Evolutionary conservation across 2,113 vertebrate species (phyloP).

Genomic region (Falcunculus frontatus): DNA sequence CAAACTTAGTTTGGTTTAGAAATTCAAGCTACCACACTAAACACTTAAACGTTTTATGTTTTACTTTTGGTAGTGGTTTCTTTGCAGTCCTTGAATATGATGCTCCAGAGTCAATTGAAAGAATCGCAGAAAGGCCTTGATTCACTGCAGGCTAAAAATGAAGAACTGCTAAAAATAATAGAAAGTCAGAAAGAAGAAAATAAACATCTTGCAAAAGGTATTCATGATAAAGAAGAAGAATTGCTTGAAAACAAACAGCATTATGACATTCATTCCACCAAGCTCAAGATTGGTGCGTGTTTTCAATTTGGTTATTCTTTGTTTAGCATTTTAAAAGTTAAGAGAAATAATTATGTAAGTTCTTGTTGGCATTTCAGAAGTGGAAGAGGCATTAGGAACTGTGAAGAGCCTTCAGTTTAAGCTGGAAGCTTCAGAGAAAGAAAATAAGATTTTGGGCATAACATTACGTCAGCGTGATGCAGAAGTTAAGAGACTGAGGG

Average conservation of each 20-base stretch:
- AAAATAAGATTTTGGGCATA: slow-evolving; percentile 79
- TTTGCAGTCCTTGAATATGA: slow-evolving; percentile 75
- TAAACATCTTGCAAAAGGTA: slow-evolving; percentile 49
- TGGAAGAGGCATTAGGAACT: slow-evolving; percentile 70
- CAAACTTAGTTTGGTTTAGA: not conserved
- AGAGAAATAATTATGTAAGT: not conserved
- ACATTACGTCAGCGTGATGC: slow-evolving; percentile 78
- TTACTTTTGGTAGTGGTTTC: slow-evolving; percentile 69
- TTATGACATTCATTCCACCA: slow-evolving; percentile 67
- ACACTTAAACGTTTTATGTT: not conserved
- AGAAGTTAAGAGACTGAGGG: slow-evolving; percentile 76
- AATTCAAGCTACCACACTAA: not conserved
- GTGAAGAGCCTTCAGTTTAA: slow-evolving; percentile 75
- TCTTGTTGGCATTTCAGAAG: slow-evolving; percentile 62
- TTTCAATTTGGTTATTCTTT: not conserved
- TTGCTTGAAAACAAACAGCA: slow-evolving; percentile 75
- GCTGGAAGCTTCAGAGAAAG: slow-evolving; percentile 76
- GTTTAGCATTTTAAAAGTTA: not conserved
- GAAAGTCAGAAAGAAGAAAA: slow-evolving; percentile 76
- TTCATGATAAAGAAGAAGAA: slow-evolving; percentile 75
- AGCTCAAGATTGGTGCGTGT: slow-evolving; percentile 76
- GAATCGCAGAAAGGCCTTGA: slow-evolving; percentile 73
- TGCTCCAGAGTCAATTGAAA: slow-evolving; percentile 79
- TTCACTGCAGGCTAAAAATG: slow-evolving; percentile 77
- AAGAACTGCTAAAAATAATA: slow-evolving; percentile 76